phyloP scores from a whole-genome alignment of 2,797 vertebrate genomes.

The Chelonia mydas region DNA sequence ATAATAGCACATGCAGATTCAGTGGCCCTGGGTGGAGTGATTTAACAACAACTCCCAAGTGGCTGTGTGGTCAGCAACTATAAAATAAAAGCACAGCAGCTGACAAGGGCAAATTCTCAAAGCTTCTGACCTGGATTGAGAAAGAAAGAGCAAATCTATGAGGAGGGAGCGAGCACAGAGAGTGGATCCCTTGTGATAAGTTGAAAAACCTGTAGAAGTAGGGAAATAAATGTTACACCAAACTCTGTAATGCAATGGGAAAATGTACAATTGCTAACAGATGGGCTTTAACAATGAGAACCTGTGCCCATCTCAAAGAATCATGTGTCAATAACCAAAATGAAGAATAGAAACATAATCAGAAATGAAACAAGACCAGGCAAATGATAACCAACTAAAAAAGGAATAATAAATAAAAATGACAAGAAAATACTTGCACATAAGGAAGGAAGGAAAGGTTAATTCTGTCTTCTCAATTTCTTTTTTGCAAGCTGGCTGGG shows the following conservation, averaged over 20 bases:
- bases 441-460: neutral
- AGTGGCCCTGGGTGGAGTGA: neutral
- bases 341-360: neutral
- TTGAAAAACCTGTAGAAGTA: neutral
- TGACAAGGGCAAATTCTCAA: neutral
- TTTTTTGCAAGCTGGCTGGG: neutral
- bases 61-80: neutral
- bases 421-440: neutral
- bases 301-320: neutral
- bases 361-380: neutral
- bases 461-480: neutral
- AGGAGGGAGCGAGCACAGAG: neutral
- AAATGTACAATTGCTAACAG: neutral
- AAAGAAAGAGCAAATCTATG: neutral
- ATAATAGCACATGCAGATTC: neutral
- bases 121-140: neutral
- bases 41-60: neutral
- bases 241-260: neutral
- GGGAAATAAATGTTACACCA: neutral
- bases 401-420: neutral
- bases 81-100: neutral
- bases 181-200: neutral
- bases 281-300: neutral
- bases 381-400: neutral
- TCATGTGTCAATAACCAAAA: neutral